Evolutionary conservation across 1,140 invertebrate species (phyloP).

Genomic region (Bombus haemorrhoidalis): DNA sequence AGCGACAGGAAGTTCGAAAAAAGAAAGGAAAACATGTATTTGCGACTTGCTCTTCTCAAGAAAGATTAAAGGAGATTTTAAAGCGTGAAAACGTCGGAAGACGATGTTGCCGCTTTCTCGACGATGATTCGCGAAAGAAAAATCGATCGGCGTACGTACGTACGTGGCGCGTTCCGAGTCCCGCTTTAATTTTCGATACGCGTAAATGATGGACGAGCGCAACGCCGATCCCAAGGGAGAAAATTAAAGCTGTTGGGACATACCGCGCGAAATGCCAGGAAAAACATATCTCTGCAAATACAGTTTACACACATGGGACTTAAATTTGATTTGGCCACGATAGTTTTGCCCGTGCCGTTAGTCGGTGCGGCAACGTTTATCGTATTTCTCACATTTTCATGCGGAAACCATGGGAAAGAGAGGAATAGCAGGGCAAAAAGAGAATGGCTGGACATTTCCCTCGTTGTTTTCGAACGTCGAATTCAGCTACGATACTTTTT

Average conservation of each 20-base stretch:
- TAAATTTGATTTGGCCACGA: slow-evolving; percentile 36
- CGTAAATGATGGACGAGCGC: slow-evolving; percentile 27
- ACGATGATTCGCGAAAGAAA: not conserved
- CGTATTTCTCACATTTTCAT: slow-evolving; percentile 10
- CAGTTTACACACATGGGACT: slow-evolving; percentile 38
- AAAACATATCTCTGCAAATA: not conserved
- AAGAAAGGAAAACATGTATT: not conserved
- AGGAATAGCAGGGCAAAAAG: not conserved
- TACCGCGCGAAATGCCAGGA: not conserved
- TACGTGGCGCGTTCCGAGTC: not conserved
- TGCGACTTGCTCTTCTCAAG: not conserved
- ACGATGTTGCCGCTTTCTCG: not conserved
- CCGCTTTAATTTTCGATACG: slow-evolving; percentile 27
- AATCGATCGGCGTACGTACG: not conserved
- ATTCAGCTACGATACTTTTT: slow-evolving; percentile 22
- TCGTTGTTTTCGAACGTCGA: slow-evolving; percentile 29
- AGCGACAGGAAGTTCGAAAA: not conserved
- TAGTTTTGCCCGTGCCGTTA: slow-evolving; percentile 2
- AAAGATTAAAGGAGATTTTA: not conserved
- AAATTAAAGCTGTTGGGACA: slow-evolving; percentile 17
- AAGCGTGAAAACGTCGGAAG: not conserved
- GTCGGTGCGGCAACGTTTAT: slow-evolving; percentile 10
- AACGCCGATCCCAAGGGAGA: not conserved
- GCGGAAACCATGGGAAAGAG: not conserved
- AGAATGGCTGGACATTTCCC: not conserved